Percentiles rank a stretch among this genome's conserved stretches.
Evolutionary conservation across 2,113 vertebrate species (phyloP).

Genomic region (Rhinoderma darwinii): DNA sequence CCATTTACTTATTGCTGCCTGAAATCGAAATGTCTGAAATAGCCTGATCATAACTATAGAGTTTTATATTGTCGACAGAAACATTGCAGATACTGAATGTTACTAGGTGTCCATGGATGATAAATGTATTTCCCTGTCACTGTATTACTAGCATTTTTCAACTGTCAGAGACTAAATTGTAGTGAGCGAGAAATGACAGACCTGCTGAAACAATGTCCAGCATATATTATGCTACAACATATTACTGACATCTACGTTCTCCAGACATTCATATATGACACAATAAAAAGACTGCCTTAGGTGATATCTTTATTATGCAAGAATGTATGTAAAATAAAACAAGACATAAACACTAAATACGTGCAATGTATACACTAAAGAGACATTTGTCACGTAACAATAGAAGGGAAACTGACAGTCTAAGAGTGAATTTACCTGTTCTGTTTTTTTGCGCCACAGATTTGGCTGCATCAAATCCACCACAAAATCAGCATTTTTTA

Average conservation of each 20-base stretch:
- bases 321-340: not conserved
- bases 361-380: not conserved
- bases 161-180: conserved; percentile 34
- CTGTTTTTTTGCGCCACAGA: too few species aligned
- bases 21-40: not conserved
- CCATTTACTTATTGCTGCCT: not conserved
- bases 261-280: not conserved
- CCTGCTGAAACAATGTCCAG: conserved; percentile 6
- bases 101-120: not conserved
- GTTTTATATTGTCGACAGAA: not conserved
- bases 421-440: too few species aligned
- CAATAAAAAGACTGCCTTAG: not conserved
- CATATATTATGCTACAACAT: not conserved
- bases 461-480: too few species aligned
- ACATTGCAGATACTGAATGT: not conserved
- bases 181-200: conserved; percentile 1
- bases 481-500: too few species aligned
- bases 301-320: not conserved
- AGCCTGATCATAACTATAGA: not conserved
- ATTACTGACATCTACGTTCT: not conserved
- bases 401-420: not conserved
- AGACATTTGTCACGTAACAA: not conserved
- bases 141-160: conserved; percentile 18
- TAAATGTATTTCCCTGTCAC: conserved; percentile 33
- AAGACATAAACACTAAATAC: not conserved